A percentile compares a stretch with the other conserved stretches of the same genome.
phyloP scores from a whole-genome alignment of 2,113 vertebrate genomes.

The Gasterosteus aculeatus region DNA sequence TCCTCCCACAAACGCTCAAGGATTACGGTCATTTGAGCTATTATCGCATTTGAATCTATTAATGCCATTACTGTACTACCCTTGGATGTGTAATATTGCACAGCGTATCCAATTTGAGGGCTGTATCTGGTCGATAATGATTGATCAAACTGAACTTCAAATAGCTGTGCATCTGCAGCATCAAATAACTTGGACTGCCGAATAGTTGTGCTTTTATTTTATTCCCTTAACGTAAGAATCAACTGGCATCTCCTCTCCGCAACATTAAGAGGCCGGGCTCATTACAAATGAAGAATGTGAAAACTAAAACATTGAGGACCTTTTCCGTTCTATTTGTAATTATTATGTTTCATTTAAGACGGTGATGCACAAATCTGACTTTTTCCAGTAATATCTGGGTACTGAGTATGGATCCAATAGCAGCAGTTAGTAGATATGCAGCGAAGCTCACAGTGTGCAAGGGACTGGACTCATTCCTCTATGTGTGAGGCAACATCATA shows the following conservation, averaged over 20 bases:
- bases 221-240: neutral
- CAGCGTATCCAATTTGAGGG: constrained; percentile 46
- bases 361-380: neutral
- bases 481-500: neutral
- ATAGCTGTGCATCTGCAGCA: constrained; percentile 33
- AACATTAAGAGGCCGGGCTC: neutral
- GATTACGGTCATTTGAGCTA: constrained; percentile 60
- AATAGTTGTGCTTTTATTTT: constrained; percentile 1
- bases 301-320: neutral
- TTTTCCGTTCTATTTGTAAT: neutral
- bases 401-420: neutral
- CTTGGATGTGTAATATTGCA: constrained; percentile 53
- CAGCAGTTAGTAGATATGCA: neutral
- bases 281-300: neutral
- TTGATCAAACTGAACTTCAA: constrained; percentile 48
- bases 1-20: constrained; percentile 40
- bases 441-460: neutral
- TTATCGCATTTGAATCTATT: constrained; percentile 62
- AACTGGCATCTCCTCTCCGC: neutral
- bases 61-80: constrained; percentile 57
- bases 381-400: neutral
- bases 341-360: neutral
- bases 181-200: constrained; percentile 30
- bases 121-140: constrained; percentile 59
- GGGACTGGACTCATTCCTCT: neutral